Evolutionary conservation across 2,888 invertebrate genomes (phyloP).

Genomic region (Polia nebulosa): DNA sequence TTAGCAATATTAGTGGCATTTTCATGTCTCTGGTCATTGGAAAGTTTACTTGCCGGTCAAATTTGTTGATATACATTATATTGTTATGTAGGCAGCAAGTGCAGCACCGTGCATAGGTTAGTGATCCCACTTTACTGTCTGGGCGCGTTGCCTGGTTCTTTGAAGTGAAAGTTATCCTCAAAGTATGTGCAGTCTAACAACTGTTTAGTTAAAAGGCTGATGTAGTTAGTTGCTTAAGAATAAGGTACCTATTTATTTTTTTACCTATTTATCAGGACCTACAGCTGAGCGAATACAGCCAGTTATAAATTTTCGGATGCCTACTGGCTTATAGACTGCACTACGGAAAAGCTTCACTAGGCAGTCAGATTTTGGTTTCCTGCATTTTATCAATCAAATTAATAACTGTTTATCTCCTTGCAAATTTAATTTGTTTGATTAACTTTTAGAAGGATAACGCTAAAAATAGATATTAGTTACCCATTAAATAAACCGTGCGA

Average conservation of each 20-base stretch:
- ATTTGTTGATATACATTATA: constrained; percentile 28
- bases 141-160: neutral
- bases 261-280: too few species aligned
- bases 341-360: neutral
- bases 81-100: constrained; percentile 18
- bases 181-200: constrained; percentile 2
- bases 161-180: constrained; percentile 34
- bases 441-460: constrained; percentile 9
- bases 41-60: constrained; percentile 5
- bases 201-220: neutral
- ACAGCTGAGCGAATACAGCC: neutral
- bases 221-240: neutral
- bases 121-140: constrained; percentile 27
- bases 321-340: neutral
- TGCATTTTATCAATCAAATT: neutral
- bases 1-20: neutral
- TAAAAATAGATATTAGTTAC: neutral
- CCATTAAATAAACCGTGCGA: too few species aligned
- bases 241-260: neutral
- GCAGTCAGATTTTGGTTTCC: neutral
- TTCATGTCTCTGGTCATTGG: constrained; percentile 1
- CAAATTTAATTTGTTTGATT: neutral
- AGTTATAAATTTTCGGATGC: neutral
- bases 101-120: constrained; percentile 27
- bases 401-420: neutral